Conservation (phyloP, 2,888 invertebrate genomes). For the Drosophila nr. medialis region DNA sequence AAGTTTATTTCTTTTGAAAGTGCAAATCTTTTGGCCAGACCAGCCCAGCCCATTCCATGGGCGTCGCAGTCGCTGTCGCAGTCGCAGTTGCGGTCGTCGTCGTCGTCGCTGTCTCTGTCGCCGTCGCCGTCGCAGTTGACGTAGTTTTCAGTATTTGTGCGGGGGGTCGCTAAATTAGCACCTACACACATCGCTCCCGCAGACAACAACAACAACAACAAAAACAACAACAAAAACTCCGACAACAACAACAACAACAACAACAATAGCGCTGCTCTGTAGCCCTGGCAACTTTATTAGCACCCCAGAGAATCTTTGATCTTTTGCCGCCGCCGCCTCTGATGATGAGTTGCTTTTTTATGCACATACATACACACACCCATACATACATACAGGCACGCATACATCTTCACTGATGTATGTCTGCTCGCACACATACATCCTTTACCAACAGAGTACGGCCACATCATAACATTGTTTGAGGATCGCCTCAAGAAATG, state of each 20-base stretch:
- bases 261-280: constrained; percentile 5
- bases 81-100: constrained; percentile 1
- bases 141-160: constrained; percentile 17
- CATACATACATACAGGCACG: not conserved
- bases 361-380: not conserved
- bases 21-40: constrained; percentile 60
- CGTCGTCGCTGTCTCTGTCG: constrained; percentile 2
- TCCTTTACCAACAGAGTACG: not conserved
- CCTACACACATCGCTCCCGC: constrained; percentile 49
- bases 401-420: not conserved
- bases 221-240: constrained; percentile 8
- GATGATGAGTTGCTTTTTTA: constrained; percentile 35
- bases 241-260: constrained; percentile 14
- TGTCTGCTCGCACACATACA: not conserved
- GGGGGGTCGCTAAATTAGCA: constrained; percentile 72
- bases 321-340: constrained; percentile 54
- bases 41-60: constrained; percentile 4
- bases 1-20: constrained; percentile 78
- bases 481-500: not conserved
- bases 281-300: constrained; percentile 71
- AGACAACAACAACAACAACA: constrained; percentile 22
- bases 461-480: not conserved
- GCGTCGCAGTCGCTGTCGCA: not conserved
- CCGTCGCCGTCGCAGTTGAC: not conserved
- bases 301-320: constrained; percentile 61